Evolutionary conservation across 2,113 vertebrate genomes (phyloP).

Genomic region (Eulacestoma nigropectus): DNA sequence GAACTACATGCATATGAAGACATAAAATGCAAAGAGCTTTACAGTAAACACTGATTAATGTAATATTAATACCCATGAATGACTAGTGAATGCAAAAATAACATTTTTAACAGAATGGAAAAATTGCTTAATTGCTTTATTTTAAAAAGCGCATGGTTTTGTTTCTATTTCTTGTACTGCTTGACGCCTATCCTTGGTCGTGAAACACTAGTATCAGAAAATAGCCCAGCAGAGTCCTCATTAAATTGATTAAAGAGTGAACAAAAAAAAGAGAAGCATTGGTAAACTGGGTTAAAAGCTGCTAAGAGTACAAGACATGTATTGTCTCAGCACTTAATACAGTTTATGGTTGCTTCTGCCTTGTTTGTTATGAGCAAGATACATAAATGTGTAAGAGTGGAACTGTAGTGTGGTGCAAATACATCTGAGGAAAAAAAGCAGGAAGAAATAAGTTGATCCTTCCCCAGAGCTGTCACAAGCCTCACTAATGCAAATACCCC

Average conservation of each 20-base stretch:
- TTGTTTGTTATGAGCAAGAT: neutral
- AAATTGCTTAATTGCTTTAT: neutral
- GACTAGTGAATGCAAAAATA: neutral
- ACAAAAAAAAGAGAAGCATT: neutral
- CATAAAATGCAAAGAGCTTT: constrained; percentile 12
- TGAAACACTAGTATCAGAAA: neutral
- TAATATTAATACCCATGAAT: constrained; percentile 5
- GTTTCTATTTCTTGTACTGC: neutral
- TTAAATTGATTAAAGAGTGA: neutral
- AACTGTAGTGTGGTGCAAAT: neutral
- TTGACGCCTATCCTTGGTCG: neutral
- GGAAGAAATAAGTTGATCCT: neutral
- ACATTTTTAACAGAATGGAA: neutral
- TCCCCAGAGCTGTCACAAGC: neutral
- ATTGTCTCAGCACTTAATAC: neutral
- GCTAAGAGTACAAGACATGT: neutral
- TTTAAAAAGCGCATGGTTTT: neutral
- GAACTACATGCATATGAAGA: neutral
- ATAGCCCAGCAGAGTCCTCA: neutral
- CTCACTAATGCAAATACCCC: neutral
- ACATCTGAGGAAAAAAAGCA: neutral
- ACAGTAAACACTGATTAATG: neutral
- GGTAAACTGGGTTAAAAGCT: neutral
- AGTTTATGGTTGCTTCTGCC: neutral
- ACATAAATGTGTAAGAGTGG: neutral